phyloP scores from a whole-genome alignment of 2,888 invertebrate genomes.

The Pasiphila rectangulata region DNA sequence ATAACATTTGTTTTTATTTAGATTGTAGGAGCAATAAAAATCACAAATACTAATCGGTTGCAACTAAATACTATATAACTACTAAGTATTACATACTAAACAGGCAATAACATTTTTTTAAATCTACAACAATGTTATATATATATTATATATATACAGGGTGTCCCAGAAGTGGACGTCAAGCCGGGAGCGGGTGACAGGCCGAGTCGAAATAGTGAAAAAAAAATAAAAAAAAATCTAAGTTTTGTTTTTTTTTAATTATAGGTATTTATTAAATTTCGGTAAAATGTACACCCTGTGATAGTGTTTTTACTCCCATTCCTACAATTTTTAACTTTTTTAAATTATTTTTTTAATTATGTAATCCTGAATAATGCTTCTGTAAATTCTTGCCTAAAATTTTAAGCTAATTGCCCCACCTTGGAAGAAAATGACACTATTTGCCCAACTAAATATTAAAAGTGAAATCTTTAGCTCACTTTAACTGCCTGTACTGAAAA shows the following conservation, averaged over 20 bases:
- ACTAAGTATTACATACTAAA: too few species aligned
- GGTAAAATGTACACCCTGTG: not conserved
- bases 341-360: not conserved
- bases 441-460: conserved; percentile 6
- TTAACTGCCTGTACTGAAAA: not conserved
- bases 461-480: not conserved
- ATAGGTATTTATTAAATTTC: not conserved
- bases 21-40: too few species aligned
- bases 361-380: conserved; percentile 2
- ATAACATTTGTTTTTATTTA: too few species aligned
- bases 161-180: not conserved
- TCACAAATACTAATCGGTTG: too few species aligned
- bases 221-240: not conserved
- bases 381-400: conserved; percentile 5
- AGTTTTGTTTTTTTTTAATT: not conserved
- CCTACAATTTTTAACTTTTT: not conserved
- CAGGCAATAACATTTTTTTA: too few species aligned
- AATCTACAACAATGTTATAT: too few species aligned
- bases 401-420: conserved; percentile 1
- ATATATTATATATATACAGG: too few species aligned
- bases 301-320: not conserved
- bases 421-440: conserved; percentile 4
- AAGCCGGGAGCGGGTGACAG: too few species aligned
- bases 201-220: not conserved
- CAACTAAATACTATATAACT: too few species aligned